A percentile compares a stretch with the other conserved stretches of the same genome.
phyloP scores from a whole-genome alignment of 2,888 invertebrate species.

The Limnephilus marmoratus region DNA sequence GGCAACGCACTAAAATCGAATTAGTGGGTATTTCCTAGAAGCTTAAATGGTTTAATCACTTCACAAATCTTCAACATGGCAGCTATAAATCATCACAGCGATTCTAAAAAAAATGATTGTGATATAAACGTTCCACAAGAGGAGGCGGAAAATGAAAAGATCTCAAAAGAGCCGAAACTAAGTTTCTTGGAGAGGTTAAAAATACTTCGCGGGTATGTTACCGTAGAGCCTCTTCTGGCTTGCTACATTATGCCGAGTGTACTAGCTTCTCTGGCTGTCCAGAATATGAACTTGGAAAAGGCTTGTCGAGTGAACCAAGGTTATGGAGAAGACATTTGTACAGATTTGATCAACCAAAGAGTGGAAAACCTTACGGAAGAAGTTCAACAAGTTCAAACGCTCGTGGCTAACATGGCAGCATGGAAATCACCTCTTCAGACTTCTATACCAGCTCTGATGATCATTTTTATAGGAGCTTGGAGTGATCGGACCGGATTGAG shows the following conservation, averaged over 20 bases:
- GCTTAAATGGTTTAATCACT: constrained; percentile 5
- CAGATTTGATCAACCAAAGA: constrained; percentile 83
- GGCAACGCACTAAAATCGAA: neutral
- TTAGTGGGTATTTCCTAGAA: neutral
- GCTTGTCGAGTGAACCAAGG: constrained; percentile 88
- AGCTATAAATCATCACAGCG: neutral
- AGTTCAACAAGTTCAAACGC: constrained; percentile 79
- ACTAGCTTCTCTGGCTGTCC: constrained; percentile 85
- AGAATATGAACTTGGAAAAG: constrained; percentile 90
- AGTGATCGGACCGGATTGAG: constrained; percentile 78
- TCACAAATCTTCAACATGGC: neutral
- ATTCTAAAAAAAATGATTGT: neutral
- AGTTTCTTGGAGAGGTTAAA: constrained; percentile 3
- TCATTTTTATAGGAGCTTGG: constrained; percentile 80
- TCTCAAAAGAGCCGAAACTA: neutral
- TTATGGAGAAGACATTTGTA: constrained; percentile 83
- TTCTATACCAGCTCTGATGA: constrained; percentile 76
- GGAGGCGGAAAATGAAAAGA: neutral
- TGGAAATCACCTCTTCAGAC: constrained; percentile 78
- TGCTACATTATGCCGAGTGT: constrained; percentile 81
- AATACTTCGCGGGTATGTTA: constrained; percentile 72
- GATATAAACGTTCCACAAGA: neutral
- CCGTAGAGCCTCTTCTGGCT: constrained; percentile 81
- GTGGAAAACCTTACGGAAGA: constrained; percentile 80
- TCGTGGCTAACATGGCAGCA: constrained; percentile 77